Base-by-base conservation (phyloP, 2,113 vertebrate genomes). In the Sander vitreus region DNA sequence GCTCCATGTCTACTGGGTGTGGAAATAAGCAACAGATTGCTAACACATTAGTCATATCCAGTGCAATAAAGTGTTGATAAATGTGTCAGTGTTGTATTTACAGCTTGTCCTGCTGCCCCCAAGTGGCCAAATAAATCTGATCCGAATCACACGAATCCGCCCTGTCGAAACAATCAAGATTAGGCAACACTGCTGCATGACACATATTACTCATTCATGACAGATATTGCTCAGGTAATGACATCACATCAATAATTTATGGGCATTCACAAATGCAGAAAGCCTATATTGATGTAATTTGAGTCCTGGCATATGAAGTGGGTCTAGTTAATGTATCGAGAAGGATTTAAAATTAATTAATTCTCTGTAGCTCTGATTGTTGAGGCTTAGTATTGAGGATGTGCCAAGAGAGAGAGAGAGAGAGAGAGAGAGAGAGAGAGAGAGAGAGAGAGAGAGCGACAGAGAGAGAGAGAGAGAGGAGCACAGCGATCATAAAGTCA, bases 271-370 rank as follows among this genome's bases (percentile, higher is more conserved):
- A 74, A 90, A 93, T 90, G 82, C 89, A 92, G 81, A 88, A 87
- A 88, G 84, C 67, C 63, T 84, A 80, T 89, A 92, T 87, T 90
- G 93, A 93, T 93, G 93, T 90, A 88, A 91, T 91, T 90, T 76
- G 83, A 92, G 80, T 80, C 78, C 85, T 87, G 72, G 85, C 86
- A 89, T 89, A 90, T 89, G 87, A 91, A 91, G 85, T 86, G 85
- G 88, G 75, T 83, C 87, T 88, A 80, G 86, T 88, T 93, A 91
- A 93, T 91, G 88, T 85, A 92, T 88, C 87, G 66, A 53, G 59
- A 45, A 85, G 81, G 81, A 91, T 93, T 89, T 89, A 90, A 92
- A 91, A 91, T 91, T 92, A 85, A 94, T 94, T 93, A 81, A 84
- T 86, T 89, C 89, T 78, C 81, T 84, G 86, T 51, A 89, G 87